Conservation (phyloP, 2,888 invertebrate species). For the Xylota sylvarum region DNA sequence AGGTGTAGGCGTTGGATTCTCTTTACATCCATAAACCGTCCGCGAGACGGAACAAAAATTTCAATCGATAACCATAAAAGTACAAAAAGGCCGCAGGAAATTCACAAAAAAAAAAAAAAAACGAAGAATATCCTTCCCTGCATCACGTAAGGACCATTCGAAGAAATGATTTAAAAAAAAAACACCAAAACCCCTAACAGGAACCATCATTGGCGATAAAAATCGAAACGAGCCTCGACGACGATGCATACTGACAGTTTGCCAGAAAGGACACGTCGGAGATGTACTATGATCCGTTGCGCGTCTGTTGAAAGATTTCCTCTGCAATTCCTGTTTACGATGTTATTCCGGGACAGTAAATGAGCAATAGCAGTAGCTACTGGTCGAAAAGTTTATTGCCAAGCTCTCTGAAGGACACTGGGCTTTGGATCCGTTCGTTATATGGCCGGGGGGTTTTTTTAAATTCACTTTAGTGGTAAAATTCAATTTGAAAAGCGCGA, state of each 20-base stretch:
- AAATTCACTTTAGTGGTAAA: constrained; percentile 44
- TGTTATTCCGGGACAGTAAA: constrained; percentile 33
- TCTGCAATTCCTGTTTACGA: constrained; percentile 59
- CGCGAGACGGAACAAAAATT: constrained; percentile 4
- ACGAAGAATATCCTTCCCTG: constrained; percentile 1
- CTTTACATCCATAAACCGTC: constrained; percentile 36
- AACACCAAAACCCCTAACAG: constrained; percentile 16
- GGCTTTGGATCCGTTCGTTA: too few species aligned
- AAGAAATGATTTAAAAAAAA: not conserved
- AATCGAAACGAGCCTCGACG: constrained; percentile 16
- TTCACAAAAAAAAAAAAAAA: not conserved
- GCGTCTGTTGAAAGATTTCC: constrained; percentile 51
- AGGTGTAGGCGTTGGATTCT: constrained; percentile 24
- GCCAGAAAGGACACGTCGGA: constrained; percentile 28
- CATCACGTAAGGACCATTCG: constrained; percentile 1
- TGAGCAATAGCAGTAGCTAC: constrained; percentile 10
- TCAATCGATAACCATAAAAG: constrained; percentile 50
- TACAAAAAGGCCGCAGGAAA: constrained; percentile 30
- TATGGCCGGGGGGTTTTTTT: not conserved
- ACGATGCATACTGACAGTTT: constrained; percentile 22
- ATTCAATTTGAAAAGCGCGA: constrained; percentile 47
- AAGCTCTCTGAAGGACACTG: constrained; percentile 12
- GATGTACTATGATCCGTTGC: constrained; percentile 23
- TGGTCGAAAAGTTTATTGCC: constrained; percentile 16
- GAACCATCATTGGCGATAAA: constrained; percentile 23